Evolutionary conservation across 2,797 vertebrate species (phyloP).

Genomic region (Gambelia wislizenii): DNA sequence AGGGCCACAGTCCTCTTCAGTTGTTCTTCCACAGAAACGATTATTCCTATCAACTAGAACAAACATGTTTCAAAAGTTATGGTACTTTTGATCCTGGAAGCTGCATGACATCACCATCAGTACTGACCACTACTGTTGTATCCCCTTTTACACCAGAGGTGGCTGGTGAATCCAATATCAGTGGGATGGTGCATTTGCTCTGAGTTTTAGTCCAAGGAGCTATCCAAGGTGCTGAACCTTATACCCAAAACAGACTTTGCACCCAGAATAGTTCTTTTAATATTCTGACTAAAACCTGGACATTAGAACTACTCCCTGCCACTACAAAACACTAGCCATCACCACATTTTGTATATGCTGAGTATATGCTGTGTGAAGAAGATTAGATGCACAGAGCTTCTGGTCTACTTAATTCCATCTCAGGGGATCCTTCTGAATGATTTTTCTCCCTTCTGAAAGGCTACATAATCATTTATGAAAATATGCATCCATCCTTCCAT

Average conservation of each 20-base stretch:
- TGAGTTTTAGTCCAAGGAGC: no score
- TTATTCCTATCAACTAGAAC: background rate
- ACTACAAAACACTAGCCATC: no score
- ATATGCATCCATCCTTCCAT: background rate
- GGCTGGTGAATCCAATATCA: no score
- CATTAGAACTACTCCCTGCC: no score
- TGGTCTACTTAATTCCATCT: background rate
- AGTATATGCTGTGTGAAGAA: background rate
- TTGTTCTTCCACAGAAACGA: background rate
- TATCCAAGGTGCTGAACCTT: no score
- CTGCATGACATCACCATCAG: background rate
- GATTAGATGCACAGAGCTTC: background rate
- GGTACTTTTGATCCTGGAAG: background rate
- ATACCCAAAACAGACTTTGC: no score
- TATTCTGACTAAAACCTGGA: no score
- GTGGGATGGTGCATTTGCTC: no score
- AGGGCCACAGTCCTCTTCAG: background rate
- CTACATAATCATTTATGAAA: background rate
- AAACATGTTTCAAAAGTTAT: no score
- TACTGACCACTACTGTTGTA: background rate
- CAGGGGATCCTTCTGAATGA: background rate
- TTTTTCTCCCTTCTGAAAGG: background rate
- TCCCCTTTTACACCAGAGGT: no score
- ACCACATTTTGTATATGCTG: no score
- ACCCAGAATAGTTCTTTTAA: no score